These are phyloP conservation scores for Julus scanicus DNA, from an alignment of 2,888 invertebrate species.

Conservation along the genomic window DNA sequence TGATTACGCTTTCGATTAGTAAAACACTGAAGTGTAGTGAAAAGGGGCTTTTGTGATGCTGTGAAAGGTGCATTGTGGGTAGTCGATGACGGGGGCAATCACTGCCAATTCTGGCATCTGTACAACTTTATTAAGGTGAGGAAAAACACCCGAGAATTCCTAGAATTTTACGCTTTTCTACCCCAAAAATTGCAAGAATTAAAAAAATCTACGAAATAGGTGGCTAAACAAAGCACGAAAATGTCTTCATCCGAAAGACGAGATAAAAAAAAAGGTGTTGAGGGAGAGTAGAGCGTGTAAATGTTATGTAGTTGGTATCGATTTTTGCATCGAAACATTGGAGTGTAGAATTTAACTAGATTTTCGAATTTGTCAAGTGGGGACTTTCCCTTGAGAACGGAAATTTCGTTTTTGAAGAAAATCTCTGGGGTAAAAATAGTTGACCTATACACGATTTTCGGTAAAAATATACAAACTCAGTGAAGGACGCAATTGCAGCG, in stretches of 20 bases:
- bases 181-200: neutral
- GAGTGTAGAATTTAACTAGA: neutral
- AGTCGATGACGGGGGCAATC: neutral
- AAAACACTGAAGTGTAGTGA: neutral
- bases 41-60: neutral
- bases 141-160: neutral
- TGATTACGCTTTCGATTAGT: slow-evolving; percentile 13
- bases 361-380: neutral
- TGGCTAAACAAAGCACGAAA: neutral
- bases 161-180: neutral
- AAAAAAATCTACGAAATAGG: neutral
- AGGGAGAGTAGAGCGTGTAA: neutral
- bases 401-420: too few species aligned
- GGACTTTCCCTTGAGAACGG: too few species aligned
- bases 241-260: neutral
- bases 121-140: neutral
- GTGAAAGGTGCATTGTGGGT: neutral
- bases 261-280: slow-evolving; percentile 20
- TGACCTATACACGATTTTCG: too few species aligned
- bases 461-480: too few species aligned
- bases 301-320: slow-evolving; percentile 13
- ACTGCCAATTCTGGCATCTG: neutral
- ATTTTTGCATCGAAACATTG: slow-evolving; percentile 17
- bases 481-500: too few species aligned
- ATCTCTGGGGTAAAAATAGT: too few species aligned